A percentile compares a stretch with the other conserved stretches of the same genome.
These are phyloP conservation scores for Paracentrotus lividus DNA, from an alignment of 53 echinoderm and acorn worm genomes.

Conservation along the genomic window DNA sequence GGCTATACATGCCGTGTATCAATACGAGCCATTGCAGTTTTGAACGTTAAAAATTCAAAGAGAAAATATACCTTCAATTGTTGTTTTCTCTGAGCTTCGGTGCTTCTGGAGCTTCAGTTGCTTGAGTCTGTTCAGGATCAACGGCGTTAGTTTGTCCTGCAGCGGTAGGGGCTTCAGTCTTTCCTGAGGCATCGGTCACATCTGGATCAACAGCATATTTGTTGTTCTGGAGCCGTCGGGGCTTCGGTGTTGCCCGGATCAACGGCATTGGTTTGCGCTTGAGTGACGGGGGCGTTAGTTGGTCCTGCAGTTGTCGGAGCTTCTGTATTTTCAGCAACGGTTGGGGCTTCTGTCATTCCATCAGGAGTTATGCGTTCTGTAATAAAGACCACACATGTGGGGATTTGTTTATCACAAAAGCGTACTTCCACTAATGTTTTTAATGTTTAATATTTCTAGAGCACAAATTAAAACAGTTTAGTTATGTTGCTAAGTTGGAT, in stretches of 20 bases:
- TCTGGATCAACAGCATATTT: background rate
- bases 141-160: background rate
- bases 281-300: background rate
- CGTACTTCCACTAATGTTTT: no score
- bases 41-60: no score
- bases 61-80: background rate
- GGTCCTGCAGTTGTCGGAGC: background rate
- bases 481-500: no score
- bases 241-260: background rate
- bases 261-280: background rate
- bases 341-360: background rate
- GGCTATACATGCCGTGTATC: no score
- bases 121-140: background rate
- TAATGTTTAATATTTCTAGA: no score
- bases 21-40: no score
- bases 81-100: background rate
- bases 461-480: no score
- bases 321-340: background rate
- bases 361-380: background rate
- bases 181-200: background rate
- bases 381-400: no score
- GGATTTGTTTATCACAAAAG: no score
- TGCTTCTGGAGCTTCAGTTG: background rate
- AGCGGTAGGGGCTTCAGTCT: background rate
- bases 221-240: background rate